These are phyloP conservation scores for Atlantisia rogersi DNA, from an alignment of 2,113 vertebrate genomes.

Conservation along the genomic window DNA sequence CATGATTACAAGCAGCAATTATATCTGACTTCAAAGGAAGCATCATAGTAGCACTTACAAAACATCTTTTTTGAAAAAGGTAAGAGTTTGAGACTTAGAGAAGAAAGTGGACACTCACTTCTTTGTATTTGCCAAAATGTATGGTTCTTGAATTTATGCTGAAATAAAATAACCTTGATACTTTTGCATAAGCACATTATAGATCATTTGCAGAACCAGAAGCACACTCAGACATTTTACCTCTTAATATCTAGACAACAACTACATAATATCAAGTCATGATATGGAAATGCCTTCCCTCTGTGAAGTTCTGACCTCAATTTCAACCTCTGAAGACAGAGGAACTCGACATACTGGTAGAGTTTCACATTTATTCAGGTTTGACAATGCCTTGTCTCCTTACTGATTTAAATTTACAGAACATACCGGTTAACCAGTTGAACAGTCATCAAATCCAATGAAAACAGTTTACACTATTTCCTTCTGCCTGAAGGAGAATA, in stretches of 20 bases:
- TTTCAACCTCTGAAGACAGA: slow-evolving; percentile 9
- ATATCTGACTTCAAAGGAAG: not conserved
- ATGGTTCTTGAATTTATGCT: not conserved
- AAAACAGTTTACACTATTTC: not conserved
- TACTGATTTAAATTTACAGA: slow-evolving; percentile 25
- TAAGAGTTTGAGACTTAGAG: not conserved
- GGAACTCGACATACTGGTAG: not conserved
- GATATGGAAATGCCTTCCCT: not conserved
- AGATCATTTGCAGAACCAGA: not conserved
- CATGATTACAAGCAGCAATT: not conserved
- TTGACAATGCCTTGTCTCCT: not conserved
- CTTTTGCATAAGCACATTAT: not conserved
- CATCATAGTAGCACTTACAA: not conserved
- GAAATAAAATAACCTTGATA: not conserved
- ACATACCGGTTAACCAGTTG: slow-evolving; percentile 10
- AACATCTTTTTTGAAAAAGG: not conserved
- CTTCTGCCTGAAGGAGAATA: not conserved
- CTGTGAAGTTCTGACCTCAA: slow-evolving; percentile 12
- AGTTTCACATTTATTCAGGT: slow-evolving; percentile 3
- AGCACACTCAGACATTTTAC: not conserved
- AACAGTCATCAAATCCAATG: not conserved
- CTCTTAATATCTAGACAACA: not conserved
- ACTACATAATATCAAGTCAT: not conserved
- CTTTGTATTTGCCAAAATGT: not conserved
- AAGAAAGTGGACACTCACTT: not conserved